A percentile compares a stretch with the other conserved stretches of the same genome.
These are phyloP conservation scores for Triplophysa tibetana DNA, from an alignment of 2,113 vertebrate genomes.

Conservation along the genomic window DNA sequence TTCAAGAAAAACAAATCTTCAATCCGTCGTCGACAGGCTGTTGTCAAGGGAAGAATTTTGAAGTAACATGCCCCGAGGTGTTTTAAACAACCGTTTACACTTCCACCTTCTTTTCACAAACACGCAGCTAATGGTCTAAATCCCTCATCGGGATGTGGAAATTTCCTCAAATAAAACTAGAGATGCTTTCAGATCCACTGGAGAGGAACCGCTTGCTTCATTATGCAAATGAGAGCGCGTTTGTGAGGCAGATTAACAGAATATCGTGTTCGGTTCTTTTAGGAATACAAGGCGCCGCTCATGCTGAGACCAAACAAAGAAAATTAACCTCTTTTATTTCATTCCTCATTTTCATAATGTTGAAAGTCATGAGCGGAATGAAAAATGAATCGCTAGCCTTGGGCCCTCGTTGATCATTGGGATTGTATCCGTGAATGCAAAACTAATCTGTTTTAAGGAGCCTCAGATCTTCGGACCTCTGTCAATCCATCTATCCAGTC, in stretches of 20 bases:
- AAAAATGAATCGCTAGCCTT: background rate
- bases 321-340: slow-evolving; percentile 19
- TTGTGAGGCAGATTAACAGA: background rate
- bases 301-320: slow-evolving; percentile 4
- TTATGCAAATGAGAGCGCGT: slow-evolving; percentile 23
- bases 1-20: background rate
- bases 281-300: slow-evolving; percentile 11
- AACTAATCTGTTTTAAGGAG: slow-evolving; percentile 8
- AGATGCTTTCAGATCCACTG: background rate
- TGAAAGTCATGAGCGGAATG: background rate
- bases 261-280: background rate
- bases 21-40: background rate
- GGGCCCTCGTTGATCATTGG: slow-evolving; percentile 38
- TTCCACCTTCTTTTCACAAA: background rate
- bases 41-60: too few relatives aligned
- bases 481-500: background rate
- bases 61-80: slow-evolving; percentile 3
- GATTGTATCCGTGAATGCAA: background rate
- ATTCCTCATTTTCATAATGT: slow-evolving; percentile 14
- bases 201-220: slow-evolving; percentile 28
- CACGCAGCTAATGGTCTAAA: background rate
- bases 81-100: background rate
- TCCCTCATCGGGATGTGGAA: background rate
- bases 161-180: background rate
- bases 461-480: slow-evolving; percentile 7